phyloP scores from a whole-genome alignment of 2,797 vertebrate genomes.

The Rhinophrynus dorsalis region DNA sequence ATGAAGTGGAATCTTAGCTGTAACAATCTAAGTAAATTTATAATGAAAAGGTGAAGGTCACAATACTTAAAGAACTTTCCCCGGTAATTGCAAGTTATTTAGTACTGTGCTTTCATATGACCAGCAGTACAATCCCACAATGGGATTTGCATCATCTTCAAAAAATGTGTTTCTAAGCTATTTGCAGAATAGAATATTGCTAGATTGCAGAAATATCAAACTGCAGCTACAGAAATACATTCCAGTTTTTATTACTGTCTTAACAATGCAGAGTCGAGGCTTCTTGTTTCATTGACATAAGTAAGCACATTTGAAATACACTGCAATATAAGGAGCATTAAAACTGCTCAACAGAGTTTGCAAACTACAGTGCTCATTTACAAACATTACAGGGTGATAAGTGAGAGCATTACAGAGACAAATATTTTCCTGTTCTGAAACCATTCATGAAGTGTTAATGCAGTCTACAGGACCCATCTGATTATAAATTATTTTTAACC shows the following conservation, averaged over 20 bases:
- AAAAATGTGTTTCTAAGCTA: conserved; percentile 45
- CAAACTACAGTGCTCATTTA: conserved; percentile 32
- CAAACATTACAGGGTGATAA: conserved; percentile 33
- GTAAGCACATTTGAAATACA: conserved; percentile 50
- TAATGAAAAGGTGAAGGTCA: conserved; percentile 24
- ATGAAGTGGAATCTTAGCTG: not conserved
- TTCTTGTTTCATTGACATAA: conserved; percentile 49
- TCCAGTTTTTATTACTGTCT: conserved; percentile 46
- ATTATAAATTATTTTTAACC: conserved; percentile 13
- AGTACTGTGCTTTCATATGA: conserved; percentile 41
- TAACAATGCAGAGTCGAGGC: conserved; percentile 46
- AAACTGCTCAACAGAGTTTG: conserved; percentile 43
- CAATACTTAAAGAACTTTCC: not conserved
- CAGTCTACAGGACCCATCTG: conserved; percentile 17
- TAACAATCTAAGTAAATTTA: not conserved
- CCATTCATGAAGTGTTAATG: conserved; percentile 1
- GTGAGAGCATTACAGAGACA: conserved; percentile 23
- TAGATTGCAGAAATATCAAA: conserved; percentile 49
- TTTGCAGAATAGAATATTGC: conserved; percentile 46
- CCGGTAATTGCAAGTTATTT: conserved; percentile 41
- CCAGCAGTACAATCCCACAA: conserved; percentile 45
- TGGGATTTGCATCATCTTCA: conserved; percentile 47
- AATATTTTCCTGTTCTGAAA: conserved; percentile 32
- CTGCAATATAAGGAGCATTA: conserved; percentile 47
- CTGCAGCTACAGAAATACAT: conserved; percentile 47